Percentiles rank a stretch among this genome's conserved stretches.
Conservation (phyloP, 2,797 vertebrate species). For the Silurus aristotelis region DNA sequence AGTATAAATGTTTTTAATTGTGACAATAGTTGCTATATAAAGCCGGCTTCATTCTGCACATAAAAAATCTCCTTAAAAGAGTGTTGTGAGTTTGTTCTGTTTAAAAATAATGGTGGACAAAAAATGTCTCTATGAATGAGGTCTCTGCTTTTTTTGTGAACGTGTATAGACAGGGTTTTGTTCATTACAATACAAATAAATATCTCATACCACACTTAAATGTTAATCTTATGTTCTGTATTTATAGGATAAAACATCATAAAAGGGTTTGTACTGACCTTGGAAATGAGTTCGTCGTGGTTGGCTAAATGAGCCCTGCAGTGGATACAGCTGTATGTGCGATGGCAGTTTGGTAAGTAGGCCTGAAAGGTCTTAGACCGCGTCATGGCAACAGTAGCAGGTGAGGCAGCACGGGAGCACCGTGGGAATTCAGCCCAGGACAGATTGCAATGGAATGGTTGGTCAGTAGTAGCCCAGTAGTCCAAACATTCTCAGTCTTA, state of each 20-base stretch:
- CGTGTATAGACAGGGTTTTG: not conserved
- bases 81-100: not conserved
- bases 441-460: slow-evolving; percentile 81
- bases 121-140: not conserved
- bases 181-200: not conserved
- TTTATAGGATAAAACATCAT: slow-evolving; percentile 85
- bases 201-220: not conserved
- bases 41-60: no score
- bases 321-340: slow-evolving; percentile 89
- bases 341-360: slow-evolving; percentile 84
- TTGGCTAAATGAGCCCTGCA: slow-evolving; percentile 86
- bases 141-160: not conserved
- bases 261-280: slow-evolving; percentile 68
- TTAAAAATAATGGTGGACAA: no score
- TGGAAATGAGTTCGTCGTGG: slow-evolving; percentile 88
- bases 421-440: slow-evolving; percentile 72
- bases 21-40: no score
- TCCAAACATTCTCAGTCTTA: no score
- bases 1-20: no score
- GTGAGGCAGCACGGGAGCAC: slow-evolving; percentile 43
- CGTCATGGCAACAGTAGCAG: slow-evolving; percentile 52
- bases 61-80: not conserved
- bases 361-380: slow-evolving; percentile 89
- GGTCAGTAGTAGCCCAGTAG: no score
- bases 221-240: not conserved